Percentiles rank a stretch among this genome's conserved stretches.
Conservation (phyloP, 2,888 invertebrate genomes). For the Odiellus spinosus region DNA sequence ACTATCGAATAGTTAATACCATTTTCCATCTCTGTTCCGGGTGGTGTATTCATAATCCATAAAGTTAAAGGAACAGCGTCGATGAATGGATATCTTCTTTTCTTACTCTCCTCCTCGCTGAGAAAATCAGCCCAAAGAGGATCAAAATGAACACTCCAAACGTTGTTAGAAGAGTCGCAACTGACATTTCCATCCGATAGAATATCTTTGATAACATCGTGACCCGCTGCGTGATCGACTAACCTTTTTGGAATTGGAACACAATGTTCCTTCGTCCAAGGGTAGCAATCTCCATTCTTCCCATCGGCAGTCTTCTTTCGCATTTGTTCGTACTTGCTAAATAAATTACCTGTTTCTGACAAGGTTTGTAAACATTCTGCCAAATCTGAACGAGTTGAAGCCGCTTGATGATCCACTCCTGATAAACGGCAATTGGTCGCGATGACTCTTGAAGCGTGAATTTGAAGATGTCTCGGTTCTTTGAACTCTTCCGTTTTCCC, state of each 20-base stretch:
- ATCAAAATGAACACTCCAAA: slow-evolving; percentile 72
- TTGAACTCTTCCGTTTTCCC: slow-evolving; percentile 33
- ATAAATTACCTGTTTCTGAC: slow-evolving; percentile 11
- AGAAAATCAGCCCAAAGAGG: slow-evolving; percentile 87
- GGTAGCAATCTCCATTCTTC: slow-evolving; percentile 6
- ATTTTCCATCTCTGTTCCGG: too few species aligned
- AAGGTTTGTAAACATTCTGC: slow-evolving; percentile 41
- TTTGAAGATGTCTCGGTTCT: slow-evolving; percentile 67
- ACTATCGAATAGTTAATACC: too few species aligned
- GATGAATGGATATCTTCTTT: slow-evolving; percentile 31
- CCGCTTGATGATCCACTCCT: slow-evolving; percentile 26
- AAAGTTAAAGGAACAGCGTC: slow-evolving; percentile 63
- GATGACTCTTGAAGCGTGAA: slow-evolving; percentile 60
- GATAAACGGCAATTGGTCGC: slow-evolving; percentile 50
- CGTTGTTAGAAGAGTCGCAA: slow-evolving; percentile 29
- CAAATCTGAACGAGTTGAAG: slow-evolving; percentile 11
- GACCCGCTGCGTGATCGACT: slow-evolving; percentile 9
- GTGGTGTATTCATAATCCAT: slow-evolving; percentile 42
- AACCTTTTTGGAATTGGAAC: slow-evolving; percentile 16
- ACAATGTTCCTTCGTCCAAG: slow-evolving; percentile 17
- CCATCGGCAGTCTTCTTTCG: too few species aligned
- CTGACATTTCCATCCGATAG: not conserved
- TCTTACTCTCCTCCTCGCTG: slow-evolving; percentile 50
- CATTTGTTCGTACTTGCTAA: slow-evolving; percentile 1
- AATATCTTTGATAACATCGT: not conserved